Evolutionary conservation across 2,888 invertebrate species (phyloP), one percentile per base, ranked within the genome.

Genomic region (Anorthoa munda): DNA sequence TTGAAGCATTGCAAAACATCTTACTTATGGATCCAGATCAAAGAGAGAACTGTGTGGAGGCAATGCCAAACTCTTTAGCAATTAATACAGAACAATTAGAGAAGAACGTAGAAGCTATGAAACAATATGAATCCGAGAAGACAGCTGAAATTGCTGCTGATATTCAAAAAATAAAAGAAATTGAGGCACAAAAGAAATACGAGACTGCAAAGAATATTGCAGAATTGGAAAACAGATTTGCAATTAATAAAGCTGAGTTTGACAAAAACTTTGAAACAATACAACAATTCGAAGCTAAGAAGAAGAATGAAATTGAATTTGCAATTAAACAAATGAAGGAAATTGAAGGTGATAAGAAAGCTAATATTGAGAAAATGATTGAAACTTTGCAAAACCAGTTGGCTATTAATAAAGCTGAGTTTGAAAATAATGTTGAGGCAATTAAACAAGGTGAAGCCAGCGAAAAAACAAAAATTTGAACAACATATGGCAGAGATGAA

Each of bases 181-280:
- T 65, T 50, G 76, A 79, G 9, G 26, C 73, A 11, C 63, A 76
- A 64, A 73, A 26, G 48, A 79, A 72, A 79, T 45, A 21, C 12
- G 48, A 59, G 3, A 73, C 59, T 55, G 64, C 79, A 4, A 64
- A 60, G 21, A 79, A 72, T 26, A 72, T 76, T 4, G 59, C 59
- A 60, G 21, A 15, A 5, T 48, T 50, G 48, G 64, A 76, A 63
- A 73, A 73, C 7, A 53, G 7, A 18, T 53, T 60, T 48, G 58
- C 53, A 17, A 64, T 48, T 0, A 73, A 21, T 13, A 76, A 72
- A 64, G 26, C 63, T 0, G n/a, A 60, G 18, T 26, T 23, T 18
- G 17, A 55, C 17, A 76, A 53, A 3, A 76, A 55, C 26, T 64
- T 64, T 39, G 45, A 63, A 3, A 26, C 31, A 23, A 51, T 76